A percentile compares a stretch with the other conserved stretches of the same genome.
These are phyloP conservation scores for Poliocrania exsul DNA, from an alignment of 2,797 vertebrate species.

Conservation along the genomic window DNA sequence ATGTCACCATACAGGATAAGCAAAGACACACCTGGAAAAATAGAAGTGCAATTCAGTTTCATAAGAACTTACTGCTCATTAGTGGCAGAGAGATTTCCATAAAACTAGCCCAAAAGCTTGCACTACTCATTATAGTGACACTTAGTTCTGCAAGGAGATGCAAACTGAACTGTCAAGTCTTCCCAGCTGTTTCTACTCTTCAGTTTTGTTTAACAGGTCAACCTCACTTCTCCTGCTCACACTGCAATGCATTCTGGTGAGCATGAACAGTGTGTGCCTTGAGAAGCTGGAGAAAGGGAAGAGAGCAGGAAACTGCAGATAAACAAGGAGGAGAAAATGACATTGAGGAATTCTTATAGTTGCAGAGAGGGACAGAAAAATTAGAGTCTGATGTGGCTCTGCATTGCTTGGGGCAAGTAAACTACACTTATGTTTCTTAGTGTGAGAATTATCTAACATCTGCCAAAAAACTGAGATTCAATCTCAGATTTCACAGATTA, in stretches of 20 bases:
- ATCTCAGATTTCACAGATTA: background rate
- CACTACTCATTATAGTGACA: background rate
- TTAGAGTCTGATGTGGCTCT: background rate
- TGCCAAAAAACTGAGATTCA: background rate
- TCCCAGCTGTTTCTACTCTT: background rate
- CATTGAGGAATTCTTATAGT: background rate
- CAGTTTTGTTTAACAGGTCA: background rate
- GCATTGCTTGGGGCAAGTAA: background rate
- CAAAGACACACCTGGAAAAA: background rate
- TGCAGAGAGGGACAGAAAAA: background rate
- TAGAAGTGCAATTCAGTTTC: background rate
- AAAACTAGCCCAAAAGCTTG: background rate
- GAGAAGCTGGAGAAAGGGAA: background rate
- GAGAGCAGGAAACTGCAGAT: background rate
- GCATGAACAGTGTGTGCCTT: rapidly evolving
- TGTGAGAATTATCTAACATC: background rate
- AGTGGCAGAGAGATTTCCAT: background rate
- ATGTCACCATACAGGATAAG: background rate
- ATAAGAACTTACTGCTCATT: background rate
- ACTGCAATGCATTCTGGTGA: background rate
- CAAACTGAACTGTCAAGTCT: background rate
- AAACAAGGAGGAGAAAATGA: background rate
- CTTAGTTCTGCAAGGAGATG: background rate
- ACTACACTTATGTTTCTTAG: background rate
- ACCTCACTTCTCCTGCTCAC: background rate